Evolutionary conservation across 2,797 vertebrate genomes (phyloP), one percentile per base, ranked within the genome.

Genomic region (Cuniculus paca): DNA sequence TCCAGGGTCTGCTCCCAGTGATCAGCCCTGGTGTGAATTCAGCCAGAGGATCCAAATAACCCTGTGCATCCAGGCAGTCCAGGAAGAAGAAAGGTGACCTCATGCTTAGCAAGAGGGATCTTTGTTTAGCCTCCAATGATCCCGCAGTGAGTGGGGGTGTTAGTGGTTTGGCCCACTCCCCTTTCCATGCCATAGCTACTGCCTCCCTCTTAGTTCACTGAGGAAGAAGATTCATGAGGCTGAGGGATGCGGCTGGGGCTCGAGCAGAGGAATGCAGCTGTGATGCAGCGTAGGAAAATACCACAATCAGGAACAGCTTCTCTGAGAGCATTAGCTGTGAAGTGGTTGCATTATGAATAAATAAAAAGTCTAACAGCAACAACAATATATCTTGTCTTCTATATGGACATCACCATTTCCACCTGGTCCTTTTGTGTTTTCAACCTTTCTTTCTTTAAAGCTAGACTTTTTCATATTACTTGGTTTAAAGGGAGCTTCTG

Each of bases 61-160:
- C 24, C 36, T 70, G 61, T 60, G 84, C 54, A 61, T 61, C 13
- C 74, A 82, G 89, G 56, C 72, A 77, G 80, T 81, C 48, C 74
- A 78, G 65, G 28, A 60, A 78, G 83, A 84, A 72, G 78, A 92
- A 75, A 89, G 72, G 77, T 95, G 95, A 95, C 54, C 84, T 97
- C 95, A 96, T 91, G 63, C 88, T 94, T 88, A 93, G 74, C 86
- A 92, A 96, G 61, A 94, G 45, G 45, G 36, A 60, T 78, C 86
- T 88, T 34, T 94, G 82, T 63, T 92, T 79, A 60, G 78, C 45
- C 31, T 95, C 42, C 56, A 80, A 92, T 93, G 92, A 82, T 77
- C 85, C 63, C 79, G 42, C 65, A 11, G 0, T 16, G 81, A 31
- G 70, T 58, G 4, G 17, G 52, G 36, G 68, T 70, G 22, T 65